Conservation (phyloP, 2,797 vertebrate genomes). For the Huso huso region DNA sequence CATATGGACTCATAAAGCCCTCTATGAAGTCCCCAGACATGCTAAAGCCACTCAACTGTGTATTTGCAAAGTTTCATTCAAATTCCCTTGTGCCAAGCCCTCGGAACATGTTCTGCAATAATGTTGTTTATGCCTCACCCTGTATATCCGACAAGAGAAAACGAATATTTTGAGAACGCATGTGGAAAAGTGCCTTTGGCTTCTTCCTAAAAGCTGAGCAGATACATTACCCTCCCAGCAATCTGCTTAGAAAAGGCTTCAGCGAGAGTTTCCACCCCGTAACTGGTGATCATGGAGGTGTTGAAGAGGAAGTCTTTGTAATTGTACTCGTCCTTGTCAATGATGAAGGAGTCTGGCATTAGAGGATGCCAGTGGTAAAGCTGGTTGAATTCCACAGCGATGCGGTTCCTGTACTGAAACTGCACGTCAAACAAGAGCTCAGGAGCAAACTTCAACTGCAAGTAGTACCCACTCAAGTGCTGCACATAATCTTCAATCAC, state of each 20-base stretch:
- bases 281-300: constrained; percentile 71
- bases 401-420: constrained; percentile 92
- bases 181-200: no score
- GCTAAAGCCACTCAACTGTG: no score
- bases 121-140: no score
- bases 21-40: no score
- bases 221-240: constrained; percentile 74
- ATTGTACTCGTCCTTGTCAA: constrained; percentile 62
- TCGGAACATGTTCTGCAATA: no score
- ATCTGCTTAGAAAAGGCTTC: constrained; percentile 77
- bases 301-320: constrained; percentile 84
- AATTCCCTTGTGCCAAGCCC: no score
- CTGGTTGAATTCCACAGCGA: constrained; percentile 82
- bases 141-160: no score
- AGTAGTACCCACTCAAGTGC: constrained; percentile 83
- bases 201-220: not conserved
- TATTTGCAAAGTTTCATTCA: no score
- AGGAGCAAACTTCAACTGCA: constrained; percentile 83
- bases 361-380: constrained; percentile 96
- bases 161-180: no score
- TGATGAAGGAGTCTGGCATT: constrained; percentile 81
- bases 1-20: no score
- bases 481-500: constrained; percentile 93
- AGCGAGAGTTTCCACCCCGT: constrained; percentile 76
- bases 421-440: constrained; percentile 66